Evolutionary conservation across 2,113 vertebrate species (phyloP).

Genomic region (Apeltes quadracus): DNA sequence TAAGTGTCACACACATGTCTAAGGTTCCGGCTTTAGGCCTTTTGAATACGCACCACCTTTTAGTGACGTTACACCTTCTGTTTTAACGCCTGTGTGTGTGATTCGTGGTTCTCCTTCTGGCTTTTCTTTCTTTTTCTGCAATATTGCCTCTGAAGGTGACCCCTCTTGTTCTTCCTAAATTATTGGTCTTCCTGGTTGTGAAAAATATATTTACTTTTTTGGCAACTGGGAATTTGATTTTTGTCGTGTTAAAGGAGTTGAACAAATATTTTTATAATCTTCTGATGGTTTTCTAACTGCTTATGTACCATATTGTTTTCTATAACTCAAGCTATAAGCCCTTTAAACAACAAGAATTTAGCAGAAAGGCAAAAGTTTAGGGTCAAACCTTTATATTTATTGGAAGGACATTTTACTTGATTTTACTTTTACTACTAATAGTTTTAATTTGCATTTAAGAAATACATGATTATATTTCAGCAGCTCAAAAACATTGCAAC

Average conservation of each 20-base stretch:
- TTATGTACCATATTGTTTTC: not conserved
- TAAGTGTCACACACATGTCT: constrained; percentile 12
- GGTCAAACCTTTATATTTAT: not conserved
- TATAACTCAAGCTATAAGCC: not conserved
- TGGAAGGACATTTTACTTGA: not conserved
- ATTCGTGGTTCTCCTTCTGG: not conserved
- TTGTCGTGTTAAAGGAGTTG: not conserved
- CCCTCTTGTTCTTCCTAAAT: not conserved
- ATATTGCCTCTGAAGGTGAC: not conserved
- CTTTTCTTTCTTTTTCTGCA: not conserved
- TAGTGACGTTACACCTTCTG: not conserved
- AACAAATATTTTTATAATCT: not conserved
- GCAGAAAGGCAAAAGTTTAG: too few relatives aligned
- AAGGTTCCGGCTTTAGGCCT: not conserved
- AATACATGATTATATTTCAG: not conserved
- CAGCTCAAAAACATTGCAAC: not conserved
- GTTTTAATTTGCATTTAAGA: not conserved
- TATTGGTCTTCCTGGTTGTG: not conserved
- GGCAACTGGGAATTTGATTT: not conserved
- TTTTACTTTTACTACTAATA: not conserved
- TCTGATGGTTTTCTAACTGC: not conserved
- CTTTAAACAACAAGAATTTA: too few relatives aligned
- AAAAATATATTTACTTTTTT: constrained; percentile 16
- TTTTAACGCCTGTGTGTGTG: not conserved
- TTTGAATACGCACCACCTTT: not conserved